Evolutionary conservation across 1,140 invertebrate species (phyloP).

Genomic region (Tigriopus japonicus): DNA sequence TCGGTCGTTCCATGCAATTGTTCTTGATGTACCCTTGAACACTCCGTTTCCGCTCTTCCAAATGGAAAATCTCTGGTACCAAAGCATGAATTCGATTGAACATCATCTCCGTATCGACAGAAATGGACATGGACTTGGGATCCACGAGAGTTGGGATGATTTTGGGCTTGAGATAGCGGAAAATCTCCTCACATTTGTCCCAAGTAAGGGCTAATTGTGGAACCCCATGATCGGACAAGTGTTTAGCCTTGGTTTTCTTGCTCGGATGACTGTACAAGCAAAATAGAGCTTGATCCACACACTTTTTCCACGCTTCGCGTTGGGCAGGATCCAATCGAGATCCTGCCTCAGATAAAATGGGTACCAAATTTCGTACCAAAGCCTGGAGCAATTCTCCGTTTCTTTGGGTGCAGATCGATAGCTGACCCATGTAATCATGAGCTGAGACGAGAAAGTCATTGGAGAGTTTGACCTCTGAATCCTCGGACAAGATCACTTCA

Average conservation of each 20-base stretch:
- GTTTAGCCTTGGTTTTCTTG: conserved; percentile 29
- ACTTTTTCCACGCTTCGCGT: conserved; percentile 23
- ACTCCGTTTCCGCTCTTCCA: background rate
- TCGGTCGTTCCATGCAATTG: conserved; percentile 2
- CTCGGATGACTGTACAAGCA: conserved; percentile 70
- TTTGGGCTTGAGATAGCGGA: conserved; percentile 51
- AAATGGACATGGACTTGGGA: conserved; percentile 45
- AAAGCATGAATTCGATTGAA: conserved; percentile 51
- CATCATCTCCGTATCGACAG: conserved; percentile 50
- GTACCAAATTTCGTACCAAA: background rate
- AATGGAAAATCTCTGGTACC: conserved; percentile 44
- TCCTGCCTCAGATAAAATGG: background rate
- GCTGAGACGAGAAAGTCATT: background rate
- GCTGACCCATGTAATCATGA: conserved; percentile 10
- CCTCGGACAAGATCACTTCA: background rate
- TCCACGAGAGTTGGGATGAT: conserved; percentile 64
- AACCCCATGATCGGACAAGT: conserved; percentile 59
- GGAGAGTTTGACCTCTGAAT: background rate
- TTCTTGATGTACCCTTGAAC: background rate
- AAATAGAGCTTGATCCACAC: conserved; percentile 68
- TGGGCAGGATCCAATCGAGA: background rate
- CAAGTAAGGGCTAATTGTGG: conserved; percentile 50
- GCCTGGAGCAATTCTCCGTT: background rate
- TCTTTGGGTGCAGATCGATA: conserved; percentile 1
- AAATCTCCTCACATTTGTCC: conserved; percentile 52